phyloP scores from a whole-genome alignment of 2,113 vertebrate genomes.

The Melanocharis versteri region DNA sequence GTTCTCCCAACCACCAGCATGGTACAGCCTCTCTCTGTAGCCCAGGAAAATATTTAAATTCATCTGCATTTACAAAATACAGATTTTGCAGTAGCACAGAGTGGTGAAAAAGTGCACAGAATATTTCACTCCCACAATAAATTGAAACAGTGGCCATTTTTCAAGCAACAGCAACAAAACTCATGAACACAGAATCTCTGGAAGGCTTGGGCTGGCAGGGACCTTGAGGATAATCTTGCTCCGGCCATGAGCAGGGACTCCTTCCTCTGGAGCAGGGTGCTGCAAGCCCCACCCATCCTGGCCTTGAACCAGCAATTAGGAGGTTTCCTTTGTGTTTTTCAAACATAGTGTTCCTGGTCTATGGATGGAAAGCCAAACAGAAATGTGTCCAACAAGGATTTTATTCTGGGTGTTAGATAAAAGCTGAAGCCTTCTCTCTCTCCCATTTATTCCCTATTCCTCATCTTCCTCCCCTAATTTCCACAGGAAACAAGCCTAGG shows the following conservation, averaged over 20 bases:
- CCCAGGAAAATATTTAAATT: background rate
- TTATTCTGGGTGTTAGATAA: background rate
- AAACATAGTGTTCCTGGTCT: background rate
- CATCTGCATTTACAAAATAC: background rate
- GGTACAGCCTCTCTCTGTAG: background rate
- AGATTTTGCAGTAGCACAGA: background rate
- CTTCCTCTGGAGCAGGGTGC: background rate
- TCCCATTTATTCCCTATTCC: background rate
- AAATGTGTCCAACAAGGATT: background rate
- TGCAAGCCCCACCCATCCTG: background rate
- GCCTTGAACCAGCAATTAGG: too few relatives aligned
- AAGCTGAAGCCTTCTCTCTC: background rate
- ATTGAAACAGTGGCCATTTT: background rate
- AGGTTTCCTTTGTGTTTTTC: background rate
- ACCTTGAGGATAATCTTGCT: background rate
- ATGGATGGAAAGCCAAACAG: background rate
- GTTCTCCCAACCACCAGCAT: background rate
- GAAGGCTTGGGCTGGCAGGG: background rate
- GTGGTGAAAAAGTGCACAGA: background rate
- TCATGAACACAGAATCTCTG: background rate
- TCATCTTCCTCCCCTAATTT: background rate
- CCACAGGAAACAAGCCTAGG: background rate
- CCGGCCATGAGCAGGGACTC: background rate
- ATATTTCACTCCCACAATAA: background rate
- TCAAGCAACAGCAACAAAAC: background rate